Conservation (phyloP, 2,797 vertebrate species). For the Cephalopachus bancanus region DNA sequence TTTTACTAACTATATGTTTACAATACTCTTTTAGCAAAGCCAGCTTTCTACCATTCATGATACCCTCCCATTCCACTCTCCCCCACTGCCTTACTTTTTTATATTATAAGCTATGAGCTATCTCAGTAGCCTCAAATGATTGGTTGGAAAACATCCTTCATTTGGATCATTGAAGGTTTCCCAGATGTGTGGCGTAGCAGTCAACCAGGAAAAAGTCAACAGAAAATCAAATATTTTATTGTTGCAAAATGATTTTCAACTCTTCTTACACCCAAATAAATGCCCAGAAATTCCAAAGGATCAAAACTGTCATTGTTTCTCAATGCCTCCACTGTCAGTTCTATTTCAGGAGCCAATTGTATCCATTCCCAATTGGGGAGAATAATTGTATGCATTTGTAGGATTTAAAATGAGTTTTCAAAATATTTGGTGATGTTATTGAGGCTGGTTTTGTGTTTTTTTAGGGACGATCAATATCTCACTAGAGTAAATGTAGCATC, state of each 20-base stretch:
- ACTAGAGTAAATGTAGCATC: conserved; percentile 80
- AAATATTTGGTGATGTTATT: conserved; percentile 61
- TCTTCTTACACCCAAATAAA: neutral
- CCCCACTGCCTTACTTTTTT: neutral
- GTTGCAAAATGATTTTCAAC: conserved; percentile 51
- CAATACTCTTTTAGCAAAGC: neutral
- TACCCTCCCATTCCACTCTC: neutral
- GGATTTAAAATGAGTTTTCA: conserved; percentile 60
- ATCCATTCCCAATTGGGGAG: neutral
- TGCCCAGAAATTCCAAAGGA: conserved; percentile 46
- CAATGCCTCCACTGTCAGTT: neutral
- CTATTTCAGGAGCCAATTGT: conserved; percentile 32
- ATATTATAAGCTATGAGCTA: neutral
- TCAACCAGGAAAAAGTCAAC: neutral
- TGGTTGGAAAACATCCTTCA: conserved; percentile 34
- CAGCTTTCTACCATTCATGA: neutral
- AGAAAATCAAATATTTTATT: conserved; percentile 62
- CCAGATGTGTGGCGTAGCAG: neutral
- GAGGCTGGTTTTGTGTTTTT: conserved; percentile 60
- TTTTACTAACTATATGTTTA: neutral
- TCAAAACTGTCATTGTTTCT: conserved; percentile 37
- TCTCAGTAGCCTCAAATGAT: conserved; percentile 29
- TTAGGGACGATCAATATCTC: conserved; percentile 62
- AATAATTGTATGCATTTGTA: conserved; percentile 55
- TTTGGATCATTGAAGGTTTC: conserved; percentile 60